Evolutionary conservation across 2,888 invertebrate genomes (phyloP), one percentile per base, ranked within the genome.

Genomic region (Drosophila quinaria): DNA sequence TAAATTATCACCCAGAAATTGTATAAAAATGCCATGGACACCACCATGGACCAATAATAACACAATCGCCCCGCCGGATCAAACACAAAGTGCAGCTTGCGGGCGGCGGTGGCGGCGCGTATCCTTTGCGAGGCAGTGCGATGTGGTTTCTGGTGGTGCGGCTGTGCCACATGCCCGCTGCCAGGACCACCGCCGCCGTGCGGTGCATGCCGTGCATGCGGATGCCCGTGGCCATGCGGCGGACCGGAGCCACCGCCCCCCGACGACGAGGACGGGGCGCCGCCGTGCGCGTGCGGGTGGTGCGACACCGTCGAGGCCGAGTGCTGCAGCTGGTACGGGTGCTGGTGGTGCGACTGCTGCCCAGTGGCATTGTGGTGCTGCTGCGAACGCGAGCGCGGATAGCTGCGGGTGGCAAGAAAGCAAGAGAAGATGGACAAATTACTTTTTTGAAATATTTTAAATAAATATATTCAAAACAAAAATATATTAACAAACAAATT

Each of bases 1-100:
- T 98, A 99, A 93, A 98, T 98, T 94, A 99, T 98, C 93, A 98
- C 98, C 98, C 98, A 98, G 92, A 98, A 97, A 94, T 98, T 98
- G 94, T 98, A 98, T 91, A 98, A 96, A 94, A 98, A 98, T 92
- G 98, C 98, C 92, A 98, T 95, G 82, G 98, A 98, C 86, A 98
- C 98, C 87, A 98, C 97, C 97, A 98, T 97, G 89, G 98, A 98
- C 98, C 98, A 98, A 92, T 98, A 98, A 94, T 98, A 98, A 93
- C 97, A 98, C 76, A 99, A 95, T 58, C 98, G 95, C 77, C 99
- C 99, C 82, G 99, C 98, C 25, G 99, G 99, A 94, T 99, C 99
- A 93, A 99, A 99, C 81, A 99, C 98, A 93, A 99, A 98, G 58
- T 98, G 98, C 96, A 97, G 97, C 92, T 96, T 96, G 64, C 92